A percentile compares a stretch with the other conserved stretches of the same genome.
Evolutionary conservation across 1,140 invertebrate species (phyloP).

Genomic region (Zaprionus davidi): DNA sequence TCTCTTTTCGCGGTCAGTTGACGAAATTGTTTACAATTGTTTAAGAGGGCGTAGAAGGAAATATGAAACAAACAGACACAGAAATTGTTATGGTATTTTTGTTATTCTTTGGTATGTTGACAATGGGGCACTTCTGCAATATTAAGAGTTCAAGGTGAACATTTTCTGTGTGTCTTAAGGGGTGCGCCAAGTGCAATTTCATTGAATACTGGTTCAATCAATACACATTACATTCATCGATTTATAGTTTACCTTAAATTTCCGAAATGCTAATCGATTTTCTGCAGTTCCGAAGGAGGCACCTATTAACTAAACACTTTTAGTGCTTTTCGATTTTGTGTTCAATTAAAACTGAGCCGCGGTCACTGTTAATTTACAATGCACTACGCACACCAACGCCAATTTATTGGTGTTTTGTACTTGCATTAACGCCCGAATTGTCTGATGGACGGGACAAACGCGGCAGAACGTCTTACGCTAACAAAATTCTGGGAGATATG

Average conservation of each 20-base stretch:
- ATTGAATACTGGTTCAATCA: slow-evolving; percentile 14
- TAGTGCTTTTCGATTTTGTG: neutral
- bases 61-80: neutral
- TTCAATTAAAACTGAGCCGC: neutral
- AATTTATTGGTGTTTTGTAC: slow-evolving; percentile 30
- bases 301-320: slow-evolving; percentile 13
- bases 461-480: slow-evolving; percentile 17
- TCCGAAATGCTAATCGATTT: slow-evolving; percentile 41
- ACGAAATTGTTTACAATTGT: slow-evolving; percentile 12
- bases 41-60: neutral
- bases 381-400: slow-evolving; percentile 31
- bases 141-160: slow-evolving; percentile 63
- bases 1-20: slow-evolving; percentile 8
- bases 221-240: slow-evolving; percentile 43
- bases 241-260: slow-evolving; percentile 44
- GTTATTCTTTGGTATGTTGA: slow-evolving; percentile 24
- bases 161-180: neutral
- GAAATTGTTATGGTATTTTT: slow-evolving; percentile 29
- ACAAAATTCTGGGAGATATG: slow-evolving; percentile 31
- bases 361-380: slow-evolving; percentile 29
- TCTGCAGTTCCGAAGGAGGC: slow-evolving; percentile 12
- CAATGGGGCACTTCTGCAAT: slow-evolving; percentile 28
- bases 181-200: neutral
- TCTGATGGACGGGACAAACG: slow-evolving; percentile 12
- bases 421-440: slow-evolving; percentile 44